Percentiles rank a stretch among this genome's conserved stretches.
phyloP scores from a whole-genome alignment of 1,140 invertebrate species.

The Drosophila setifemur region DNA sequence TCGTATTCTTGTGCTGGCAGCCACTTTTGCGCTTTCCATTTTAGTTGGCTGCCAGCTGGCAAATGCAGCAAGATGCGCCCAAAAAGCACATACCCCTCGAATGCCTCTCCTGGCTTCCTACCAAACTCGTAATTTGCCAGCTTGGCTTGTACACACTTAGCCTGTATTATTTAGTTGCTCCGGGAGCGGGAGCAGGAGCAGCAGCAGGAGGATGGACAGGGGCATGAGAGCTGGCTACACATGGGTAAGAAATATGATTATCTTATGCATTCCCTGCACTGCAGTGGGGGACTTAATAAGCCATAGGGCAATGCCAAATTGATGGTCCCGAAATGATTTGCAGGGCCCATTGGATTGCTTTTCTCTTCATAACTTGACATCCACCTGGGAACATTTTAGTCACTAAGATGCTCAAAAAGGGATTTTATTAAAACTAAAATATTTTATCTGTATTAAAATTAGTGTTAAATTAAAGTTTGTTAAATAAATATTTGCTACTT shows the following conservation, averaged over 20 bases:
- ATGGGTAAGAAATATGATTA: slow-evolving; percentile 67
- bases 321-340: slow-evolving; percentile 32
- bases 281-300: slow-evolving; percentile 47
- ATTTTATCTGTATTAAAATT: no score
- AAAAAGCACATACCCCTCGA: slow-evolving; percentile 22
- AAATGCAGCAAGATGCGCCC: slow-evolving; percentile 52
- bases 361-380: neutral
- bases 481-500: no score
- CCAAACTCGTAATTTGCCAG: slow-evolving; percentile 71
- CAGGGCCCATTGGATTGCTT: slow-evolving; percentile 7
- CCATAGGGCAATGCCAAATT: slow-evolving; percentile 28
- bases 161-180: slow-evolving; percentile 76
- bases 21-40: slow-evolving; percentile 70
- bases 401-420: no score
- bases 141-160: slow-evolving; percentile 70
- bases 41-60: slow-evolving; percentile 70
- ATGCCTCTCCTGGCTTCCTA: neutral
- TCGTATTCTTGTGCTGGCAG: slow-evolving; percentile 50
- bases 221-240: neutral
- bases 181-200: neutral
- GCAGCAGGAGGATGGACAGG: neutral
- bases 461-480: no score
- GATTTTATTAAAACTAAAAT: no score
- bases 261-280: slow-evolving; percentile 61
- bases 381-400: neutral